Base-by-base conservation (phyloP, 2,113 vertebrate species). In the Salvator merianae region DNA sequence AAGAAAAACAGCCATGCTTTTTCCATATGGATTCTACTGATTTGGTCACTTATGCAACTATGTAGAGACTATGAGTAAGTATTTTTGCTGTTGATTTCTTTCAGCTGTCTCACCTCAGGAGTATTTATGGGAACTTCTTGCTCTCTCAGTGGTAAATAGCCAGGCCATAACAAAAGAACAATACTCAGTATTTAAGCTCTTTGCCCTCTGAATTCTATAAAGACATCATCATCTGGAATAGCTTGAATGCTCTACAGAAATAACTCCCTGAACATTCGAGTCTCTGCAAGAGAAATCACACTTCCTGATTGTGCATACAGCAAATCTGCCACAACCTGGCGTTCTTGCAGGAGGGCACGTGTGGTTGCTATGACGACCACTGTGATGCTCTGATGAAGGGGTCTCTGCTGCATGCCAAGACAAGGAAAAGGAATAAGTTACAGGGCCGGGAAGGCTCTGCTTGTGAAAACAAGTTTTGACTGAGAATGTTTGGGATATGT, bases 251-350 rank as follows among this genome's bases (percentile, higher is more conserved):
- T 9, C 53, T 63, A 82, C 87, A 77, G n/a, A 84, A 88, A 85
- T 88, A 84, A 0, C 1, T n/a, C 90, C 63, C 85, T 89, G 79
- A 82, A 81, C 82, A 82, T 53, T 38, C 32, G 70, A 86, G 87
- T 78, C 85, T 72, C 84, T 87, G 85, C 87, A 88, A 87, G 89
- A 90, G 71, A 86, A 84, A 87, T 85, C 88, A 86, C 88, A 85
- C 89, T 85, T 87, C 82, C 84, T 90, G 78, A 78, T 77, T 6
- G 82, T 73, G 43, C 28, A 6, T 74, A 68, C 63, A 28, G 81
- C 38, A 75, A 89, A 84, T 84, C 71, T 75, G 83, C 88, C 87
- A 80, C 8, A 88, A 75, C 71, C 78, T 82, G 89, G 84, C 86
- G 92, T 89, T 79, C 75, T 83, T 80, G 43, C 0, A 3, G 87